A percentile compares a stretch with the other conserved stretches of the same genome.
phyloP scores from a whole-genome alignment of 2,113 vertebrate genomes.

The Columba janthina region DNA sequence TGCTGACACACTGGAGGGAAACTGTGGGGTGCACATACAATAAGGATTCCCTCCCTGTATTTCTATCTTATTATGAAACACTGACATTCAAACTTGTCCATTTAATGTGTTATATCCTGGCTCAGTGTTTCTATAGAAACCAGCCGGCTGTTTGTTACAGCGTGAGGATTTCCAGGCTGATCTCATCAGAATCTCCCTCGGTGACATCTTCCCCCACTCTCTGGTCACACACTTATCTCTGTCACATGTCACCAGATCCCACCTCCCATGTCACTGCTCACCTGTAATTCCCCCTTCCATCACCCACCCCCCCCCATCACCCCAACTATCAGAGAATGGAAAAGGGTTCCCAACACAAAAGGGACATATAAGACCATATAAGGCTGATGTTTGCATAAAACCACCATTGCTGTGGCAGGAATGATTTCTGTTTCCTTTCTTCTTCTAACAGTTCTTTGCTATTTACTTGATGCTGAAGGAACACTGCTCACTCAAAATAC shows the following conservation, averaged over 20 bases:
- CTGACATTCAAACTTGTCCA: not conserved
- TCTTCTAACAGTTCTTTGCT: not conserved
- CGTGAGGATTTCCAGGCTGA: slow-evolving; percentile 25
- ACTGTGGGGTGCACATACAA: not conserved
- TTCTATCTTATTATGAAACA: not conserved
- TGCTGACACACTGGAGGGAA: not conserved
- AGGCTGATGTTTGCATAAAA: not conserved
- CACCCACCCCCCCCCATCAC: not conserved
- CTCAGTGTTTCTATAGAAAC: not conserved
- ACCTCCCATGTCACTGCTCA: not conserved
- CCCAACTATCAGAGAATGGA: not conserved
- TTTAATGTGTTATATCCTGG: not conserved
- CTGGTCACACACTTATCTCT: not conserved
- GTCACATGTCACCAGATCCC: rapidly evolving
- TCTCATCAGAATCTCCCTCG: not conserved
- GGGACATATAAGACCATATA: not conserved
- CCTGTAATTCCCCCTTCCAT: not conserved
- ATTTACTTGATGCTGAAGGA: not conserved
- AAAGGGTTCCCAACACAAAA: not conserved
- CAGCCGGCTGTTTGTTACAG: not conserved
- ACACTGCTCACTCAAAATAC: not conserved
- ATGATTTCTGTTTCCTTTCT: not conserved
- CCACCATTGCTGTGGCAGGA: not conserved
- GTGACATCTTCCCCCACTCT: not conserved
- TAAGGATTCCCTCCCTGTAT: not conserved